These are phyloP conservation scores for Falcunculus frontatus DNA, from an alignment of 2,113 vertebrate genomes.

Conservation along the genomic window DNA sequence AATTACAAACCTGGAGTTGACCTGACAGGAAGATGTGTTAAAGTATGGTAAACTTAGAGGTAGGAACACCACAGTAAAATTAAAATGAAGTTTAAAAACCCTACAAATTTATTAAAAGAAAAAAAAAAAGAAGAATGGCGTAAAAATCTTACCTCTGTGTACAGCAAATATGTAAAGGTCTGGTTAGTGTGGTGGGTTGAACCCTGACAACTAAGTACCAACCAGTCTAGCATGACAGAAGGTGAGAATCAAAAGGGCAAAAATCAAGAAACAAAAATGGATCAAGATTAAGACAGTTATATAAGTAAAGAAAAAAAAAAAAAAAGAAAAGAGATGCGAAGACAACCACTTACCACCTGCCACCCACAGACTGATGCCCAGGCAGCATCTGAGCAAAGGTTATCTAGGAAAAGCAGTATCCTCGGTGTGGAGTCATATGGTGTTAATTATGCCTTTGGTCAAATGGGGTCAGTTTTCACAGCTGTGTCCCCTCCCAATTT, in stretches of 20 bases:
- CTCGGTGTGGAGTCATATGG: neutral
- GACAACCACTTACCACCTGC: neutral
- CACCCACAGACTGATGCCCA: neutral
- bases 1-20: neutral
- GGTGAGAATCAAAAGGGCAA: neutral
- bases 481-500: neutral
- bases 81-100: neutral
- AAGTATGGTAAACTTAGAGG: neutral
- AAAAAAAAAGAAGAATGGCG: neutral
- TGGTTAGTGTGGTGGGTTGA: neutral
- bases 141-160: neutral
- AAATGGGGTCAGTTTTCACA: neutral
- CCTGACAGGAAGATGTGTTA: neutral
- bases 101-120: neutral
- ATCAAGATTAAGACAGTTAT: neutral
- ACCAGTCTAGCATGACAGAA: neutral
- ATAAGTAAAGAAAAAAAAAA: neutral
- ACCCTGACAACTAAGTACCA: neutral
- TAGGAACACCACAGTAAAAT: neutral
- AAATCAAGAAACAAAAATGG: neutral
- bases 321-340: neutral
- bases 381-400: neutral
- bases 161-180: neutral
- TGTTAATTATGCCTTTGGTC: neutral
- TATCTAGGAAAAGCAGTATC: neutral